phyloP scores from a whole-genome alignment of 2,888 invertebrate genomes.

The Ypsolopha scabrella region DNA sequence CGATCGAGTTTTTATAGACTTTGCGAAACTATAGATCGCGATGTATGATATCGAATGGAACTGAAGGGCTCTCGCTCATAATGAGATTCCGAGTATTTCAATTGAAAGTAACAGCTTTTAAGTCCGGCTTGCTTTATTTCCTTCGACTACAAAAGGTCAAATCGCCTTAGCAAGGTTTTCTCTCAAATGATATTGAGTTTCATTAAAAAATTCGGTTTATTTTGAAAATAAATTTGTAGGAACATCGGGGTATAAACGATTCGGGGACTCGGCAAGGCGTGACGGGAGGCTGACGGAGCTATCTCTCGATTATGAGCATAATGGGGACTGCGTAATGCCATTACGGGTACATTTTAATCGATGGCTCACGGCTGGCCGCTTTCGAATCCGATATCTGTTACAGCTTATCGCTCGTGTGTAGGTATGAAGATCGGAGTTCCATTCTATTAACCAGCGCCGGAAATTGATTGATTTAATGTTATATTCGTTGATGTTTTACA shows the following conservation, averaged over 20 bases:
- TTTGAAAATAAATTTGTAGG: neutral
- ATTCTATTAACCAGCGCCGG: conserved; percentile 3
- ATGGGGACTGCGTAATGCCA: conserved; percentile 38
- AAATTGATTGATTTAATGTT: conserved; percentile 1
- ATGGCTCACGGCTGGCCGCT: conserved; percentile 41
- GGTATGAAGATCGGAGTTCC: neutral
- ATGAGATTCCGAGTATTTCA: conserved; percentile 5
- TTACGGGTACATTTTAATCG: conserved; percentile 54
- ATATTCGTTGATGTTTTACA: neutral
- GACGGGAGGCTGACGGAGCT: conserved; percentile 16
- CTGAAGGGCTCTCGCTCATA: neutral
- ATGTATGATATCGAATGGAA: conserved; percentile 3
- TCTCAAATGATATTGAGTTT: neutral
- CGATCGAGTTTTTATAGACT: conserved; percentile 14
- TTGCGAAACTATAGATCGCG: conserved; percentile 3
- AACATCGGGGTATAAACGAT: conserved; percentile 27
- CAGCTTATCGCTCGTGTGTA: conserved; percentile 3
- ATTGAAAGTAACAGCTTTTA: conserved; percentile 4
- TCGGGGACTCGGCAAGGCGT: conserved; percentile 24
- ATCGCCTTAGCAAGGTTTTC: neutral
- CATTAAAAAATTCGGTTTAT: neutral
- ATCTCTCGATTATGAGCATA: conserved; percentile 31
- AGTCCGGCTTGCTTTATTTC: neutral
- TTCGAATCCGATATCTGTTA: conserved; percentile 24
- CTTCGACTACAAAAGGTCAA: neutral